A percentile compares a stretch with the other conserved stretches of the same genome.
Conservation (phyloP, 2,888 invertebrate genomes). For the Oegoconia quadripuncta region DNA sequence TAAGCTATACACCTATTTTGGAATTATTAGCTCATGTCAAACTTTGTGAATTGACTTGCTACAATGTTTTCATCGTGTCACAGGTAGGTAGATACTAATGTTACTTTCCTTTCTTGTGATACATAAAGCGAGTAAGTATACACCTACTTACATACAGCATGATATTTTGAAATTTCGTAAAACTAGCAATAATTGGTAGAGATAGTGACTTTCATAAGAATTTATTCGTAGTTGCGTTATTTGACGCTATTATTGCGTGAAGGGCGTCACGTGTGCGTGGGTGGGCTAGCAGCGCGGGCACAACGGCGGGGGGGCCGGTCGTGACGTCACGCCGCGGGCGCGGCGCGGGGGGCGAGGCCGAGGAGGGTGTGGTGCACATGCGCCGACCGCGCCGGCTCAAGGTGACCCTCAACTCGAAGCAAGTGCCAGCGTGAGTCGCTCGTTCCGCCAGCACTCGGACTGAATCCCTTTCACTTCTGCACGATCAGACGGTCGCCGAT, state of each 20-base stretch:
- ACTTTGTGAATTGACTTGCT: too few relatives aligned
- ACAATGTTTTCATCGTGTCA: too few relatives aligned
- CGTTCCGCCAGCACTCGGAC: conserved; percentile 46
- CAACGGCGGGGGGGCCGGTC: conserved; percentile 30
- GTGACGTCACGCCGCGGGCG: conserved; percentile 53
- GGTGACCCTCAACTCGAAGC: conserved; percentile 68
- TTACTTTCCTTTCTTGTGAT: too few relatives aligned
- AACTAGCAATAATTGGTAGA: too few relatives aligned
- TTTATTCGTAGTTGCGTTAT: conserved; percentile 34
- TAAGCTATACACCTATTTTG: too few relatives aligned
- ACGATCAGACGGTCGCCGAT: conserved; percentile 37
- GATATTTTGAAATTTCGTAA: neutral
- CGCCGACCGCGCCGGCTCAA: conserved; percentile 64
- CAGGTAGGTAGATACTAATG: too few relatives aligned
- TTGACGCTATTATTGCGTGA: conserved; percentile 50
- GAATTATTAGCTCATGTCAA: too few relatives aligned
- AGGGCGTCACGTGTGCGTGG: conserved; percentile 62
- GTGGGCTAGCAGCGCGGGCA: conserved; percentile 22
- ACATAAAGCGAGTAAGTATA: too few relatives aligned
- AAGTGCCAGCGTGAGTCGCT: conserved; percentile 44
- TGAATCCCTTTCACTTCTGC: conserved; percentile 63
- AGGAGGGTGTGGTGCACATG: conserved; percentile 77
- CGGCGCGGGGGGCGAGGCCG: conserved; percentile 33
- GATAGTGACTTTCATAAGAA: conserved; percentile 30
- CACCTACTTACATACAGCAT: too few relatives aligned